These are phyloP conservation scores for Cryptotis parvus DNA, from an alignment of 2,113 vertebrate genomes.

Conservation along the genomic window DNA sequence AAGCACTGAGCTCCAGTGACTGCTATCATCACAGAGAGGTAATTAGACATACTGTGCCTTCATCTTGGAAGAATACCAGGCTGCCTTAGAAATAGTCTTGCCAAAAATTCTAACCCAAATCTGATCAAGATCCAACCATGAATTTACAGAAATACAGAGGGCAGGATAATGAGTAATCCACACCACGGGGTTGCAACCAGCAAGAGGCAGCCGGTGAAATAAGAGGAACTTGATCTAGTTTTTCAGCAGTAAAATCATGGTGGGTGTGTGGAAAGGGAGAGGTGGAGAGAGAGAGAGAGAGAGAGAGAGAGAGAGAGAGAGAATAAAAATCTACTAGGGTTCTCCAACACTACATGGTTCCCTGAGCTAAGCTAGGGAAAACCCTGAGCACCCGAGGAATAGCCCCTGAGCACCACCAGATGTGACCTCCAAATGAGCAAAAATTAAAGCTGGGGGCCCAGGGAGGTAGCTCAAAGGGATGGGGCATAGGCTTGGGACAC, in stretches of 20 bases:
- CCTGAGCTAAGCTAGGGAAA: too few relatives aligned
- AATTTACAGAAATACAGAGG: constrained; percentile 47
- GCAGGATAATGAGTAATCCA: constrained; percentile 6
- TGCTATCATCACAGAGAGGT: neutral
- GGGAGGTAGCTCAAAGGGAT: too few relatives aligned
- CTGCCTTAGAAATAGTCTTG: neutral
- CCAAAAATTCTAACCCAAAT: constrained; percentile 6
- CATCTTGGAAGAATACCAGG: neutral
- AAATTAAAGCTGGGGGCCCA: too few relatives aligned
- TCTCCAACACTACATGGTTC: too few relatives aligned
- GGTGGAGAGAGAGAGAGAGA: neutral
- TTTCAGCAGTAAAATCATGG: constrained; percentile 18
- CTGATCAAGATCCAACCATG: constrained; percentile 40
- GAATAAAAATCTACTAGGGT: neutral
- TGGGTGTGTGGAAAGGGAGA: neutral
- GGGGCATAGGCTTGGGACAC: too few relatives aligned
- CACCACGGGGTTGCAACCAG: neutral
- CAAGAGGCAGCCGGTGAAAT: neutral
- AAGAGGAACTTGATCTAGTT: constrained; percentile 8
- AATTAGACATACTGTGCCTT: neutral
- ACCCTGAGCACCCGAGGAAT: too few relatives aligned
- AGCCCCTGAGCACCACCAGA: too few relatives aligned
- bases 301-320: neutral
- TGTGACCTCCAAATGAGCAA: too few relatives aligned
- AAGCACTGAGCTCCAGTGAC: neutral